phyloP scores from a whole-genome alignment of 1,140 invertebrate genomes.

The Drosophila nigrodunni region DNA sequence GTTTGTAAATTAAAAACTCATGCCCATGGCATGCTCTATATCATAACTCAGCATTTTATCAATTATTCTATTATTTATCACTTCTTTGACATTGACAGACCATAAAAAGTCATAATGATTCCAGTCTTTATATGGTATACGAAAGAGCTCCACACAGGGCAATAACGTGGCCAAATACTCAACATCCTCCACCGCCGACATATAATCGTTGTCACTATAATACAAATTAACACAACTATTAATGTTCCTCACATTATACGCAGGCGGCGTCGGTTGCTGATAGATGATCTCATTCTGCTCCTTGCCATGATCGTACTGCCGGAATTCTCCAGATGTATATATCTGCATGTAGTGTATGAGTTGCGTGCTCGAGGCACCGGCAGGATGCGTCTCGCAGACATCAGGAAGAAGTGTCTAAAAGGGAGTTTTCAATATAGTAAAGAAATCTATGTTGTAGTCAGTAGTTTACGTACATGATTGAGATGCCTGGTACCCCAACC shows the following conservation, averaged over 20 bases:
- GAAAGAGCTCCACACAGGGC: constrained; percentile 78
- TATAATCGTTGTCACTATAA: constrained; percentile 88
- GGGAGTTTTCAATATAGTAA: background rate
- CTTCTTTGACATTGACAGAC: constrained; percentile 85
- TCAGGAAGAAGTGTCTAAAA: constrained; percentile 68
- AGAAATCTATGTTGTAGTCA: background rate
- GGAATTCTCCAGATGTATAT: constrained; percentile 73
- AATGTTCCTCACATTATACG: constrained; percentile 86
- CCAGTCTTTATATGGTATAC: constrained; percentile 85
- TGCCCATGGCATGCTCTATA: constrained; percentile 42
- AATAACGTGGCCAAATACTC: constrained; percentile 84
- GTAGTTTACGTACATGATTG: constrained; percentile 66
- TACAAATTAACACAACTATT: constrained; percentile 88
- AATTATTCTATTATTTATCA: constrained; percentile 85
- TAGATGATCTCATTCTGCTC: constrained; percentile 85
- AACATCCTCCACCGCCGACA: constrained; percentile 86
- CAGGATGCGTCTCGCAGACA: constrained; percentile 80
- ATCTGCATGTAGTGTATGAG: constrained; percentile 86
- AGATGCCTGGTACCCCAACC: constrained; percentile 77
- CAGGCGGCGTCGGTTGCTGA: constrained; percentile 85
- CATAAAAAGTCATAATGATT: constrained; percentile 87
- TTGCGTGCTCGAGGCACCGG: constrained; percentile 85
- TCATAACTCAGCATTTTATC: constrained; percentile 81
- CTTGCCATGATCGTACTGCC: constrained; percentile 85
- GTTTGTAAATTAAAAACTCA: constrained; percentile 45